Percentiles rank a stretch among this genome's conserved stretches.
Evolutionary conservation across 2,888 invertebrate genomes (phyloP).

Genomic region (Tipula lateralis): DNA sequence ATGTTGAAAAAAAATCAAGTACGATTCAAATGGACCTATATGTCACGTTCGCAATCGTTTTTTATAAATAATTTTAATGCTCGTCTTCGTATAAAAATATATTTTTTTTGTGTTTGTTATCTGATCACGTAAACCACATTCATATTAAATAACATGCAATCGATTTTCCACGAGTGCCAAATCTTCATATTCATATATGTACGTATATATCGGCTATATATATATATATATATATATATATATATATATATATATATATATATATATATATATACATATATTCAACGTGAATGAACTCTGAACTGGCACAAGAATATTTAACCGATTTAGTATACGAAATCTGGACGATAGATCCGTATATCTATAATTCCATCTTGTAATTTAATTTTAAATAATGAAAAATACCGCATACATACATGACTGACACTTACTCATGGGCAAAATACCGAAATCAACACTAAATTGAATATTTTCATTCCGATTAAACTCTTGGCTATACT

Average conservation of each 20-base stretch:
- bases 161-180: constrained; percentile 9
- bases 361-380: background rate
- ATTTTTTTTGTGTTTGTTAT: background rate
- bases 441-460: background rate
- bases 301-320: background rate
- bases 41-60: background rate
- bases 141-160: background rate
- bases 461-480: background rate
- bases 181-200: background rate
- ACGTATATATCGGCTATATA: too few relatives aligned
- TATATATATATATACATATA: background rate
- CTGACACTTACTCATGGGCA: background rate
- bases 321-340: background rate
- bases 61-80: background rate
- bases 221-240: background rate
- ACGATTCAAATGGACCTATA: background rate
- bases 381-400: background rate
- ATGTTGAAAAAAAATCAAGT: background rate
- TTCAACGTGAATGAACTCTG: background rate
- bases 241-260: background rate
- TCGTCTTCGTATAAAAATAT: background rate
- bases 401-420: background rate
- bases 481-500: background rate
- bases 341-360: background rate
- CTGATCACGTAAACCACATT: constrained; percentile 4